phyloP scores from a whole-genome alignment of 2,797 vertebrate genomes.

The Sorex maritimensis region DNA sequence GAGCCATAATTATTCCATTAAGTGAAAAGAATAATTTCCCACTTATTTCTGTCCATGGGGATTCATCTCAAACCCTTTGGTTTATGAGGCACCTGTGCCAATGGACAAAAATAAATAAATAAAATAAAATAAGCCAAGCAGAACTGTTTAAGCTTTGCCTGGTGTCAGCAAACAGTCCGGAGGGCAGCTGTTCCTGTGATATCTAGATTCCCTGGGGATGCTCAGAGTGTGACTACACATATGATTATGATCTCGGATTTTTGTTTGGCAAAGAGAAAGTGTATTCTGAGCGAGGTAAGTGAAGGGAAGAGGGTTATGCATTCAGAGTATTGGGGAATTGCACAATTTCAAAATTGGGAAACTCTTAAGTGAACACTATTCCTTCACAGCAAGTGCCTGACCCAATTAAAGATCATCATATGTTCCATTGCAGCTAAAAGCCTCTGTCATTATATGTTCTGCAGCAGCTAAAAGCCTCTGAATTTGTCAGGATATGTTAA shows the following conservation, averaged over 20 bases:
- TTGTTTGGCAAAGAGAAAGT: constrained; percentile 29
- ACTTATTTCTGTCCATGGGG: background rate
- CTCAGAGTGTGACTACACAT: constrained; percentile 56
- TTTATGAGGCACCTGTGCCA: constrained; percentile 57
- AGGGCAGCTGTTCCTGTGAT: constrained; percentile 75
- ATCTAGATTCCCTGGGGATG: constrained; percentile 68
- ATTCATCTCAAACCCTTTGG: background rate
- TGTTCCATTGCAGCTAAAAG: background rate
- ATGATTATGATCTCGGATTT: constrained; percentile 69
- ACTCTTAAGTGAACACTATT: background rate
- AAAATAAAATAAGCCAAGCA: constrained; percentile 41
- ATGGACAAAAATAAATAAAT: background rate
- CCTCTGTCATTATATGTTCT: background rate
- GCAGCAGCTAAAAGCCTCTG: background rate
- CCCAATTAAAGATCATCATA: background rate
- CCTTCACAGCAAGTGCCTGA: background rate
- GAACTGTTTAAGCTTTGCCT: constrained; percentile 24
- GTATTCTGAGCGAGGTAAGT: background rate
- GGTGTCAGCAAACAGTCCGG: constrained; percentile 40
- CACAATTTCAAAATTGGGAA: constrained; percentile 12
- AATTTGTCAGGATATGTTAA: background rate
- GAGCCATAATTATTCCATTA: background rate
- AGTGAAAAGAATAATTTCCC: constrained; percentile 23
- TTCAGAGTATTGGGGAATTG: background rate
- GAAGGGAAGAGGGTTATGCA: constrained; percentile 1